A percentile compares a stretch with the other conserved stretches of the same genome.
These are phyloP conservation scores for Exaiptasia diaphana DNA, from an alignment of 64 coral and sea anemone genomes.

Conservation along the genomic window DNA sequence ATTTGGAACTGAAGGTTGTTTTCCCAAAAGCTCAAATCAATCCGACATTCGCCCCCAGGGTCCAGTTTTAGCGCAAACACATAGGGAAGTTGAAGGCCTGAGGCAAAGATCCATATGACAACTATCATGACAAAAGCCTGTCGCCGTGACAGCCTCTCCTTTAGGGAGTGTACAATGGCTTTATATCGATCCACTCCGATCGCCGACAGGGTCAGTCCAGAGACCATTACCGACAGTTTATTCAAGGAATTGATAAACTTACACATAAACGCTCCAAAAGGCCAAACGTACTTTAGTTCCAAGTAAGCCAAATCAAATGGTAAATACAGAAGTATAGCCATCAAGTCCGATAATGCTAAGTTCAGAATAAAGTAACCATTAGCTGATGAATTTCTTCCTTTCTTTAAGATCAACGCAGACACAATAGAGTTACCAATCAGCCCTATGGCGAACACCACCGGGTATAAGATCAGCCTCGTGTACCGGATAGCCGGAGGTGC, in stretches of 20 bases:
- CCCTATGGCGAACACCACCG: conserved; percentile 33
- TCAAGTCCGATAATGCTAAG: conserved; percentile 75
- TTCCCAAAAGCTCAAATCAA: conserved; percentile 65
- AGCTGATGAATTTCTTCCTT: conserved; percentile 30
- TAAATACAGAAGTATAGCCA: conserved; percentile 61
- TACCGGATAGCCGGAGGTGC: not conserved
- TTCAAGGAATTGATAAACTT: conserved; percentile 71
- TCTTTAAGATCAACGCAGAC: conserved; percentile 37
- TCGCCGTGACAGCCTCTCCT: conserved; percentile 7
- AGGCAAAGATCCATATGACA: conserved; percentile 60
- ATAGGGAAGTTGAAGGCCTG: conserved; percentile 55
- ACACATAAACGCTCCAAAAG: conserved; percentile 71
- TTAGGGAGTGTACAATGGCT: conserved; percentile 56
- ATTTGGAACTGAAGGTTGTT: conserved; percentile 30
- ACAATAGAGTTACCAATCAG: conserved; percentile 43
- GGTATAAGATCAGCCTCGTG: conserved; percentile 45
- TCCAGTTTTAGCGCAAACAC: conserved; percentile 62
- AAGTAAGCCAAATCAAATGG: conserved; percentile 81
- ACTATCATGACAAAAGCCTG: conserved; percentile 32
- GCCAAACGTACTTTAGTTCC: conserved; percentile 64
- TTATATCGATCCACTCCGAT: conserved; percentile 70
- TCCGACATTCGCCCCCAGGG: conserved; percentile 53
- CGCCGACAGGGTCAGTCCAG: conserved; percentile 63
- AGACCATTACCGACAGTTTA: conserved; percentile 69
- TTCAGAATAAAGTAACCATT: conserved; percentile 84